Evolutionary conservation across 1,140 invertebrate genomes (phyloP).

Genomic region (Orius insidiosus): DNA sequence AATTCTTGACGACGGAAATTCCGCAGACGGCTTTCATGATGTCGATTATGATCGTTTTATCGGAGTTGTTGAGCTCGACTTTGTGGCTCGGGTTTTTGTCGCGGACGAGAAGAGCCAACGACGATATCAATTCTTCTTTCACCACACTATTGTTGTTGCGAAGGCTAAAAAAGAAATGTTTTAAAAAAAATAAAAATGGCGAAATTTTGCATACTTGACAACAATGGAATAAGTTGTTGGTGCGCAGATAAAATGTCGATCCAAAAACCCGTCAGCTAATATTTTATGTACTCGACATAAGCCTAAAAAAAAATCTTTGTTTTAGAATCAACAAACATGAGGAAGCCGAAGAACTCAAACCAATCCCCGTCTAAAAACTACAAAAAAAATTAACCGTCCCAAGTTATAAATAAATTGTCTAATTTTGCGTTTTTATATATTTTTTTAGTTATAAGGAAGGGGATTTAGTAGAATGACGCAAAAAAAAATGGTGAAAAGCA

Average conservation of each 20-base stretch:
- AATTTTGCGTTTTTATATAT: background rate
- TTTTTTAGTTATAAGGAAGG: background rate
- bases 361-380: background rate
- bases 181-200: background rate
- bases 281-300: slow-evolving; percentile 49
- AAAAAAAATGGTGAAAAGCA: too few species aligned
- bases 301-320: slow-evolving; percentile 26
- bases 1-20: slow-evolving; percentile 45
- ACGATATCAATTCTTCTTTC: slow-evolving; percentile 47
- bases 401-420: background rate
- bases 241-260: slow-evolving; percentile 53
- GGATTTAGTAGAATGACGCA: background rate
- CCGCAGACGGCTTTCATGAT: slow-evolving; percentile 49
- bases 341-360: background rate
- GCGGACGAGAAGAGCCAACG: slow-evolving; percentile 46
- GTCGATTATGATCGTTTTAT: slow-evolving; percentile 60
- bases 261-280: slow-evolving; percentile 45
- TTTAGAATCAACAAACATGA: background rate
- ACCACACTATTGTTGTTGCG: slow-evolving; percentile 58
- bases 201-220: slow-evolving; percentile 39
- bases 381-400: background rate
- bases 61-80: slow-evolving; percentile 53
- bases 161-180: slow-evolving; percentile 28
- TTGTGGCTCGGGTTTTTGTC: slow-evolving; percentile 49
- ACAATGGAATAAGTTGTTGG: slow-evolving; percentile 57